Evolutionary conservation across 2,888 invertebrate species (phyloP).

Genomic region (Nomada fabriciana): DNA sequence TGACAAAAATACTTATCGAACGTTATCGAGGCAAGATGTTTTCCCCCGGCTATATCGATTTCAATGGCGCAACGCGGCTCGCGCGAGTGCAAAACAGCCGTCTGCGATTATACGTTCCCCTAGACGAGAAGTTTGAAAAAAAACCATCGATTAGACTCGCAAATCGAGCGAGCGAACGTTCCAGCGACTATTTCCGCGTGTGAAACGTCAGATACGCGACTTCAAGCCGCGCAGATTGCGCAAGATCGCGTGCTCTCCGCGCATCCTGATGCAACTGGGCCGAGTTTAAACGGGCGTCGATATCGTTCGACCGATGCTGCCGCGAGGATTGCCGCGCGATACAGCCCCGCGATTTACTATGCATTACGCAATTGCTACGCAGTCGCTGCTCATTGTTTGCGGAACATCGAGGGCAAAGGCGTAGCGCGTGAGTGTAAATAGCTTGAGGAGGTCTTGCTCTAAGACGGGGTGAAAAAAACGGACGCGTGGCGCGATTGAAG

Average conservation of each 20-base stretch:
- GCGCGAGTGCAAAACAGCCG: neutral
- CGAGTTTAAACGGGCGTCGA: neutral
- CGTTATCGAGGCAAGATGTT: neutral
- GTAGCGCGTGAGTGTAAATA: slow-evolving; percentile 42
- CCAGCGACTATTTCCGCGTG: neutral
- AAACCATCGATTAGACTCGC: neutral
- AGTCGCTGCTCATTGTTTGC: slow-evolving; percentile 32
- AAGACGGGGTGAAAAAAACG: neutral
- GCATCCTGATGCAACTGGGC: slow-evolving; percentile 41
- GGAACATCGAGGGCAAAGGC: slow-evolving; percentile 12
- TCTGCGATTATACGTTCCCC: neutral
- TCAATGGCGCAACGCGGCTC: neutral
- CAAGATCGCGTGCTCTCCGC: slow-evolving; percentile 18
- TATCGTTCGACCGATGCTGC: neutral
- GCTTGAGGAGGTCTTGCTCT: neutral
- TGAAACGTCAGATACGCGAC: neutral
- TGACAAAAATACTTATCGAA: slow-evolving; percentile 9
- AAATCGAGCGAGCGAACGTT: neutral
- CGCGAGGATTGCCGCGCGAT: slow-evolving; percentile 12
- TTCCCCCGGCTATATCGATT: slow-evolving; percentile 19
- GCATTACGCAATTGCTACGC: neutral
- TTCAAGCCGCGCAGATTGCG: slow-evolving; percentile 4
- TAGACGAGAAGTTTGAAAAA: neutral
- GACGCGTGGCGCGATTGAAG: slow-evolving; percentile 19
- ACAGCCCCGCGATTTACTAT: slow-evolving; percentile 1